phyloP scores from a whole-genome alignment of 2,888 invertebrate genomes.

The Pammene aurita region DNA sequence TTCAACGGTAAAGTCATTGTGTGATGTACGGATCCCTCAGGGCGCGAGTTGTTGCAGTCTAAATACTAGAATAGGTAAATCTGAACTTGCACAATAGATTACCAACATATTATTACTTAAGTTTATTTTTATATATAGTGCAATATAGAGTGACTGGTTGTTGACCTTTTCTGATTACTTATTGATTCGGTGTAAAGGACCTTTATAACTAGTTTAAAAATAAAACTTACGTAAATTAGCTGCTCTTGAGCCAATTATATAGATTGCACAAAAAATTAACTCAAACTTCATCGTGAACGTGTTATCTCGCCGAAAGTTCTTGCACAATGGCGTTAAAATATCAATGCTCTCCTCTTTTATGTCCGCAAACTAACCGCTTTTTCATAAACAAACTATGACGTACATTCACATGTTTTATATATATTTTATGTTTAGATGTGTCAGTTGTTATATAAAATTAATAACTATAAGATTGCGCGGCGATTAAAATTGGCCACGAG shows the following conservation, averaged over 20 bases:
- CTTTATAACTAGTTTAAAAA: background rate
- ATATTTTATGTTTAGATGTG: background rate
- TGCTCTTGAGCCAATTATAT: slow-evolving; percentile 34
- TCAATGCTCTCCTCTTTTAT: slow-evolving; percentile 35
- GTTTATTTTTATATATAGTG: too few relatives aligned
- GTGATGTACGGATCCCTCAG: too few relatives aligned
- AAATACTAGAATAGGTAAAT: too few relatives aligned
- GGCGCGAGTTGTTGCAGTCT: too few relatives aligned
- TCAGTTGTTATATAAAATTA: background rate
- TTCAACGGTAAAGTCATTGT: too few relatives aligned
- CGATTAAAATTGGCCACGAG: background rate
- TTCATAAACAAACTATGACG: slow-evolving; percentile 9
- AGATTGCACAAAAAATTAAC: slow-evolving; percentile 38
- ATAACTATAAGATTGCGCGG: background rate
- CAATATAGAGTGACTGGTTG: too few relatives aligned
- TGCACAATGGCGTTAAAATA: slow-evolving; percentile 36
- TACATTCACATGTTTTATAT: slow-evolving; percentile 4
- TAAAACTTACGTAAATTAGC: slow-evolving; percentile 39
- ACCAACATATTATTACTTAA: too few relatives aligned
- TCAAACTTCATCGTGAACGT: slow-evolving; percentile 38
- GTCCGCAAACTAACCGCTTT: slow-evolving; percentile 16
- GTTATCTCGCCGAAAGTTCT: slow-evolving; percentile 22
- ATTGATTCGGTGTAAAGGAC: background rate
- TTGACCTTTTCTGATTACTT: background rate
- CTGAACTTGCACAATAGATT: too few relatives aligned